Base-by-base conservation (phyloP, 2,888 invertebrate genomes). In the Leptopilina drosophilae region DNA sequence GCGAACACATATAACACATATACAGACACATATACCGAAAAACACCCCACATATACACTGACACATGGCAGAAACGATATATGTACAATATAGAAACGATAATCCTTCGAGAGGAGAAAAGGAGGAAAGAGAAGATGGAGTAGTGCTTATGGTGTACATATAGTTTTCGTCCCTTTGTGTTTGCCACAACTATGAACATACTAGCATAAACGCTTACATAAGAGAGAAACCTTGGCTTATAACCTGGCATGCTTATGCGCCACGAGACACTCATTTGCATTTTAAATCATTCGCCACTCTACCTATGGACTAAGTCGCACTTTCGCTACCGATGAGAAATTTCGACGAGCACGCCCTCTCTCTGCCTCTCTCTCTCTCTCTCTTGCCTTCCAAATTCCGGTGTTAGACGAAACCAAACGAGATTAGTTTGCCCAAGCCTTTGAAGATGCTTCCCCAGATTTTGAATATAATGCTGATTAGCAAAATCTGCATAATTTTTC, bases 221-320 rank as follows among this genome's bases (percentile, higher is more conserved):
- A 8, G 14, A 49, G 20, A 49, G 46, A 49, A 49, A 49, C 26
- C 46, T 46, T 49, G 46, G 77, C 26, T 77, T 64, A 77, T 77
- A 77, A 64, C 64, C 15, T 64, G 11, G 46, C 26, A 26, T 77
- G 26, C 26, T 65, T 77, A 77, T 77, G 82, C 79, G 84, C 84
- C 84, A 78, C 77, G 82, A 86, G 87, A 86, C 85, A 84, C 85
- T 87, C 87, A 88, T 88, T 88, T 88, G 88, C 88, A 88, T 88
- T 88, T 87, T 87, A 88, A 88, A 87, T 87, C 82, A 77, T 77
- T 64, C 26, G 42, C 64, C 42, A 65, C 64, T 77, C 26, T 65
- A 76, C 76, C 76, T 76, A 42, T 64, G 64, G 46, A 76, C 76
- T 15, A 77, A 77, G 49, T 73, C 49, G 33, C 77, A 56, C 42